phyloP scores from a whole-genome alignment of 2,113 vertebrate genomes.

The Chaetura pelagica region DNA sequence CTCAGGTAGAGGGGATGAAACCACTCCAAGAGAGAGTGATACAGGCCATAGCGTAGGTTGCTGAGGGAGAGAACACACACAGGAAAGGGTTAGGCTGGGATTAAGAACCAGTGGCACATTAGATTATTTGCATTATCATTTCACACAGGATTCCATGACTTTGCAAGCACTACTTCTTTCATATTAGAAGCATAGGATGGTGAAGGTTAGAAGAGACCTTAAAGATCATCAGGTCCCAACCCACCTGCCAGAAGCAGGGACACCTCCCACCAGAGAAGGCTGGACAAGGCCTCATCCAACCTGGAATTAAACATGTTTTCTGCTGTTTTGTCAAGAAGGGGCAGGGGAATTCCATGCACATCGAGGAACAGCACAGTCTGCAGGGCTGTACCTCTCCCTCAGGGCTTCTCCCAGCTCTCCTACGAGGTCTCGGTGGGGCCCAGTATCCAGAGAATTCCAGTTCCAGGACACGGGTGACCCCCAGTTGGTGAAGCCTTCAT shows the following conservation, averaged over 20 bases:
- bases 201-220: no score
- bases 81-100: not conserved
- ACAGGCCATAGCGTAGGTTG: conserved; percentile 89
- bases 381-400: conserved; percentile 79
- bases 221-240: no score
- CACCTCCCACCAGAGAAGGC: no score
- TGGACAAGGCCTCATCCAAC: no score
- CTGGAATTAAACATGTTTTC: not conserved
- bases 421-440: conserved; percentile 91
- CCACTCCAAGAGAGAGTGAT: conserved; percentile 93
- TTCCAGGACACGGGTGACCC: conserved; percentile 89
- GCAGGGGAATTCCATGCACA: not conserved
- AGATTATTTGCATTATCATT: not conserved
- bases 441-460: conserved; percentile 91
- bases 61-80: conserved; percentile 72
- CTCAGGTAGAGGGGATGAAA: conserved; percentile 91
- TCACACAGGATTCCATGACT: not conserved
- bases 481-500: conserved; percentile 97
- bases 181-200: no score
- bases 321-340: not conserved
- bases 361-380: not conserved
- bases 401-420: conserved; percentile 87
- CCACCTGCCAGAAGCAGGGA: no score
- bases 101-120: not conserved
- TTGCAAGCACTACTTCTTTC: not conserved